Evolutionary conservation across 2,888 invertebrate genomes (phyloP), one percentile per base, ranked within the genome.

Genomic region (Euproctis similis): DNA sequence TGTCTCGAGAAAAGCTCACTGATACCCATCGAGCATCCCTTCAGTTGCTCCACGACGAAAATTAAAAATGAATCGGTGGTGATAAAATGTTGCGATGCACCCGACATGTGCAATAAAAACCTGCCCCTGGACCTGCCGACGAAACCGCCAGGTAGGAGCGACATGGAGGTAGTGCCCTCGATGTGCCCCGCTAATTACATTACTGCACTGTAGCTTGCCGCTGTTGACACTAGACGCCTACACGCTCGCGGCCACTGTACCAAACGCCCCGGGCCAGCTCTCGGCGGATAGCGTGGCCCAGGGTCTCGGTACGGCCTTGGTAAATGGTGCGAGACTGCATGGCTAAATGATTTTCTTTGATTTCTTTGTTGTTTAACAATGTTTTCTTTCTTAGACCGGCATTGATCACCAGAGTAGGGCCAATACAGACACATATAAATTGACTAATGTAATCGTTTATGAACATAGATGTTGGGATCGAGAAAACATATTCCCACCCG

Each of bases 81-180:
- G 86, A 90, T 92, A 87, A 87, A 89, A 73, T 94, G 93, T 90
- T 94, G 94, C 89, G 89, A 89, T 76, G 85, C 89, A 66, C 86
- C 50, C 57, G 80, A 87, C 86, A 90, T 89, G 89, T 93, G 93
- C 89, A 93, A 93, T 86, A 86, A 80, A 63, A 85, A 87, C 61
- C 87, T 92, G 80, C 87, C 81, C 69, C 89, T 91, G 71, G 86
- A 86, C 73, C 87, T 92, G 70, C 87, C 87, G 71, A 85, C 85
- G 74, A 87, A 82, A 78, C 80, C 85, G 71, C 81, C 88, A 90
- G 91, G 91, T 91, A 91, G 86, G 84, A 68, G 58, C 51, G 57
- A 52, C 59, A 56, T 53, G 58, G 61, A 58, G 53, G 54, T 63
- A 61, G 60, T 52, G 56, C 52, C 47, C 50, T 53, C 61, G 57